phyloP scores from a whole-genome alignment of 2,113 vertebrate species.

The Penelope pileata region DNA sequence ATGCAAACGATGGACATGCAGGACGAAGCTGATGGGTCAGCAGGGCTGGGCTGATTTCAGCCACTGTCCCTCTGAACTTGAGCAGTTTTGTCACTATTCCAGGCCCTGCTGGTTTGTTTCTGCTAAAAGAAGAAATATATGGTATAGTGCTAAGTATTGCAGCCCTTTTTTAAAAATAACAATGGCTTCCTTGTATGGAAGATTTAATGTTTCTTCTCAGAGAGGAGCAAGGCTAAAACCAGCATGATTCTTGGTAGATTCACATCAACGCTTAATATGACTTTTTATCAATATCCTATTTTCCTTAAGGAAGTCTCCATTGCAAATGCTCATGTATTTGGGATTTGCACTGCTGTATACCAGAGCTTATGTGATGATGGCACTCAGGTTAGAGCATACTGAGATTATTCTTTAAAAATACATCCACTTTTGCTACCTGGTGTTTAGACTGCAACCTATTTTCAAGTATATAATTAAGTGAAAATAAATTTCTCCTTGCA shows the following conservation, averaged over 20 bases:
- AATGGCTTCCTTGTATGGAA: rapidly evolving
- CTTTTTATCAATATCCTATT: background rate
- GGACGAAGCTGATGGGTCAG: constrained; percentile 10
- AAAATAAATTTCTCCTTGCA: background rate
- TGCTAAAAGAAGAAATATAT: background rate
- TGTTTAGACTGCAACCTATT: background rate
- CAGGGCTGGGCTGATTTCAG: background rate
- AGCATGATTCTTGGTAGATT: background rate
- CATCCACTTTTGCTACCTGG: background rate
- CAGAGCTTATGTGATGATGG: background rate
- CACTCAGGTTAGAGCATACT: background rate
- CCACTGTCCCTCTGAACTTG: background rate
- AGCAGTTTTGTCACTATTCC: background rate
- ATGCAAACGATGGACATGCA: background rate
- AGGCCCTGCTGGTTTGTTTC: background rate
- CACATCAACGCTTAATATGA: background rate
- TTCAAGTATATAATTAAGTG: background rate
- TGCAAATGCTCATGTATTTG: background rate
- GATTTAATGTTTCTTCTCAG: background rate
- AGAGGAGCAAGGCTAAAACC: background rate
- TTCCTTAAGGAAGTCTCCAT: background rate
- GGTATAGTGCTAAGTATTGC: background rate
- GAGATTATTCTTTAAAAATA: background rate
- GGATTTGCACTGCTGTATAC: background rate
- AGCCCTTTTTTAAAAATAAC: background rate